Base-by-base conservation (phyloP, 2,797 vertebrate genomes). In the Masticophis lateralis region DNA sequence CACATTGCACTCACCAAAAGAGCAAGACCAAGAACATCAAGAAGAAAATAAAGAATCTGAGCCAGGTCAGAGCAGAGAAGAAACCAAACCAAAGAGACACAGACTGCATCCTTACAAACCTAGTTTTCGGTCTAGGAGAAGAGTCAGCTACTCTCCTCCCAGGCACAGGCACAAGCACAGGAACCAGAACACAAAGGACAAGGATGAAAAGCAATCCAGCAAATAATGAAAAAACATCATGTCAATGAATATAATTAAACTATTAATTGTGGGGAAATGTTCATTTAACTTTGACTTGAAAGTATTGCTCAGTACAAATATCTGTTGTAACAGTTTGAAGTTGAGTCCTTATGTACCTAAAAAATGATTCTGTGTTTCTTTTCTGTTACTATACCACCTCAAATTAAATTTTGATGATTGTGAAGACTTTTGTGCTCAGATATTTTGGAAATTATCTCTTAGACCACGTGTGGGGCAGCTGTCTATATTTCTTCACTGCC, bases 1-100 rank as follows among this genome's bases (percentile, higher is more conserved):
- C 92, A 98, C 98, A 0, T 95, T 98, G 94, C 98, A 98, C 0
- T 96, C 98, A 66, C 97, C 97, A 83, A 98, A 98, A 94, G 98
- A 98, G 2, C 97, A 97, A 95, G 97, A 97, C 79, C 97, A 97
- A 1, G 97, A 97, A 87, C 96, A 96, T n/a, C 96, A 97, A 57
- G 97, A 98, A 92, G 96, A 94, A 18, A 92, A 59, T 43, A 94
- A 98, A 93, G 97, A 98, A 59, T 94, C 97, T 0, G 94, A 95
- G 18, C 92, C 97, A 89, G 97, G 94, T 94, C 97, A 97, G 92
- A 97, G 95, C 95, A 97, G 95, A 92, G 97, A 98, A 93, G 97
- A 98, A 92, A 96, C 95, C 66, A 97, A 95, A 91, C 96, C 97
- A 59, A 97, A 97, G 97, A 97, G 97, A 92, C 94, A 63, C 94